Base-by-base conservation (phyloP, 2,797 vertebrate species). In the Pseudotriccus pelzelni region DNA sequence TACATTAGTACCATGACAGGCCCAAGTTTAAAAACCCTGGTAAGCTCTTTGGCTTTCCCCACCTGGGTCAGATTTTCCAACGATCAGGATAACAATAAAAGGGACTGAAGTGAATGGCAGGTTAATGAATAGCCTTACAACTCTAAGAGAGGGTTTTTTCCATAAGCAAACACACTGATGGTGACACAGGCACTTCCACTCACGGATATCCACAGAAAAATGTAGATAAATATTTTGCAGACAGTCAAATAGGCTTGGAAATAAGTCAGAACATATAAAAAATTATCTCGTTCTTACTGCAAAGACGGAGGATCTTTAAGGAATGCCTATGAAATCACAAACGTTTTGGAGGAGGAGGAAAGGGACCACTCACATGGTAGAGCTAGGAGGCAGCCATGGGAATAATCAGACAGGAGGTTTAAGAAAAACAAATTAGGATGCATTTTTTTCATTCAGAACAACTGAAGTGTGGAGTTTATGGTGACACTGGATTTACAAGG, bases 1-100 rank as follows among this genome's bases (percentile, higher is more conserved):
- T 63, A 12, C 6, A 0, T 43, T 4, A 44, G 27, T 19, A 27
- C n/a, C 39, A 20, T 0, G 20, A 7, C 25, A 68, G 37, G 3
- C 13, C 8, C 5, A 27, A 34, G 14, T 55, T 44, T 43, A 47
- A 84, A 72, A 55, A 11, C 24, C 47, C 10, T 41, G 25, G 20
- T 11, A 66, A 36, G 7, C 6, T 76, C 23, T 55, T 63, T 37
- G 16, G 44, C 41, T 86, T 87, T 93, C 62, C 60, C 37, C 27
- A 5, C 12, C 10, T 34, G 55, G 32, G 5, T 59, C 36, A 63
- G 37, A 24, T 44, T 86, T 90, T 72, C 28, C 25, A 81, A 9
- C 11, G 27, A 34, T 10, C 9, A n/a, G 13, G 7, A 34, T 14
- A 85, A 62, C 14, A 47, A 36, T 47, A 58, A 72, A 77, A 84